A percentile compares a stretch with the other conserved stretches of the same genome.
phyloP scores from a whole-genome alignment of 2,888 invertebrate genomes.

The Therioaphis trifolii region DNA sequence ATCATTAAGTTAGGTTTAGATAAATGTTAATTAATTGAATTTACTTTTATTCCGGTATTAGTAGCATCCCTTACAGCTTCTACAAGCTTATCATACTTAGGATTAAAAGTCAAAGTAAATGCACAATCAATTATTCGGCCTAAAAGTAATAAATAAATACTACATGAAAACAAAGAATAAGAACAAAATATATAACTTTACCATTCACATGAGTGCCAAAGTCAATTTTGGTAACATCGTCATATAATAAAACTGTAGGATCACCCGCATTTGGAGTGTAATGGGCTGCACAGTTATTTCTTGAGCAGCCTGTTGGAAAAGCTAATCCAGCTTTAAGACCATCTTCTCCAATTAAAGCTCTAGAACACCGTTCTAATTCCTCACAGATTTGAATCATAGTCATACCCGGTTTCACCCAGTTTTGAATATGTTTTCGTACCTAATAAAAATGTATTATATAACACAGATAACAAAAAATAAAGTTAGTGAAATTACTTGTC shows the following conservation, averaged over 20 bases:
- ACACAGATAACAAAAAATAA: neutral
- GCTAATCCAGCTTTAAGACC: conserved; percentile 93
- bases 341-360: conserved; percentile 92
- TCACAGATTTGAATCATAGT: conserved; percentile 99
- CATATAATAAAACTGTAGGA: conserved; percentile 90
- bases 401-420: conserved; percentile 98
- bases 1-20: neutral
- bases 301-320: conserved; percentile 98
- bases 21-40: neutral
- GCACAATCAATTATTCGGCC: conserved; percentile 97
- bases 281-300: conserved; percentile 99
- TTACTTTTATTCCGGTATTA: conserved; percentile 91
- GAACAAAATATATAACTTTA: conserved; percentile 62
- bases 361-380: conserved; percentile 90
- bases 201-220: conserved; percentile 99
- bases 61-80: conserved; percentile 98
- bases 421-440: conserved; percentile 91
- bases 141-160: conserved; percentile 66
- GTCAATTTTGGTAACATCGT: conserved; percentile 99
- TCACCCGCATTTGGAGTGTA: conserved; percentile 99
- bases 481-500: conserved; percentile 75
- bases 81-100: conserved; percentile 92
- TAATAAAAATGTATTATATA: conserved; percentile 68
- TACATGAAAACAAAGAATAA: neutral
- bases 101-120: conserved; percentile 96